phyloP scores from a whole-genome alignment of 2,113 vertebrate species.

The Heterochromis multidens region DNA sequence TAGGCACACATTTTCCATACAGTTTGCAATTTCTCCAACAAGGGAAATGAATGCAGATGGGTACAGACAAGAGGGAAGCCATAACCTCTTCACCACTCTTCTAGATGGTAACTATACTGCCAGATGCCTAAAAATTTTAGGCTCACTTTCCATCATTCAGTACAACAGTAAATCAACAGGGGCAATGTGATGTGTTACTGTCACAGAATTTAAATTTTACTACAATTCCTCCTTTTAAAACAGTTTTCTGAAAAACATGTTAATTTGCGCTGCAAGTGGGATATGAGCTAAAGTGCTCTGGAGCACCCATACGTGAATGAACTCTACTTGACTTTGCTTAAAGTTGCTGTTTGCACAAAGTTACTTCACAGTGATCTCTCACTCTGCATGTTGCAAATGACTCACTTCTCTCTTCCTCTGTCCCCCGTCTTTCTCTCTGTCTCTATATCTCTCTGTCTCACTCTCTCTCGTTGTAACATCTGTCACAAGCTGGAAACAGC shows the following conservation, averaged over 20 bases:
- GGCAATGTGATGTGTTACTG: neutral
- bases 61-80: neutral
- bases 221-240: neutral
- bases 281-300: slow-evolving; percentile 38
- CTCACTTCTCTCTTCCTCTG: slow-evolving; percentile 22
- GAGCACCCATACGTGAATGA: slow-evolving; percentile 37
- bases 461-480: slow-evolving; percentile 54
- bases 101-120: slow-evolving; percentile 1
- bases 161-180: slow-evolving; percentile 16
- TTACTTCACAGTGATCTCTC: slow-evolving; percentile 52
- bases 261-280: slow-evolving; percentile 22
- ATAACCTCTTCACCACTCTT: neutral
- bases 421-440: neutral
- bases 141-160: neutral
- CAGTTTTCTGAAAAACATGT: slow-evolving; percentile 16
- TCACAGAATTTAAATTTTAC: slow-evolving; percentile 15
- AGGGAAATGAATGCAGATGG: slow-evolving; percentile 12
- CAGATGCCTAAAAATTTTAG: neutral
- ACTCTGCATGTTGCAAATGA: slow-evolving; percentile 60
- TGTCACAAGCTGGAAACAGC: slow-evolving; percentile 63
- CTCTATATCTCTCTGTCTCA: neutral
- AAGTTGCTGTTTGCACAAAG: slow-evolving; percentile 58
- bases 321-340: slow-evolving; percentile 66
- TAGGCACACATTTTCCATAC: slow-evolving; percentile 8
- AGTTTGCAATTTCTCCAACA: slow-evolving; percentile 18